phyloP scores from a whole-genome alignment of 2,888 invertebrate genomes.

The Drosophila hamatofila region DNA sequence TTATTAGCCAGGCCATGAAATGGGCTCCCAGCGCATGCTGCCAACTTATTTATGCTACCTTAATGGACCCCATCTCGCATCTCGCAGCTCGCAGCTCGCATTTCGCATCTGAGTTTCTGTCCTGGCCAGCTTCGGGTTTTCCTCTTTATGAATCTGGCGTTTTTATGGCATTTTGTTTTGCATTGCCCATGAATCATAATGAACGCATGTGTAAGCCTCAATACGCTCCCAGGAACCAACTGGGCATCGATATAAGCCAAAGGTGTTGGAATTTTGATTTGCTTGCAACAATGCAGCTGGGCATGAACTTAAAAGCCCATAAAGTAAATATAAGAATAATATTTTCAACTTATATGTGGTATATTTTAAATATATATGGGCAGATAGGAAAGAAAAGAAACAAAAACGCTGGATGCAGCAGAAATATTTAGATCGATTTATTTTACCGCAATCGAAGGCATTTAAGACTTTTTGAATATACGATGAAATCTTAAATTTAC shows the following conservation, averaged over 20 bases:
- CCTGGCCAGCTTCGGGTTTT: background rate
- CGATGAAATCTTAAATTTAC: too few species aligned
- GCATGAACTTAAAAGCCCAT: constrained; percentile 9
- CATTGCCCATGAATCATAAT: constrained; percentile 61
- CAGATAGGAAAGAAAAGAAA: background rate
- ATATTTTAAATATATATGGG: too few species aligned
- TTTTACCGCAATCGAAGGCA: too few species aligned
- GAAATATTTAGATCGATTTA: background rate
- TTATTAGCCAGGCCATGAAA: constrained; percentile 76
- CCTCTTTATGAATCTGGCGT: constrained; percentile 41
- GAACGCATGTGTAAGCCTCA: constrained; percentile 11
- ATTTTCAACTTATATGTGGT: background rate
- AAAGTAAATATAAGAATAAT: constrained; percentile 1
- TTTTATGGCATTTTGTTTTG: constrained; percentile 58
- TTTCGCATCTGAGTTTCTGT: constrained; percentile 1
- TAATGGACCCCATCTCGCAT: constrained; percentile 65
- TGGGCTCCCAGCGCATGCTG: constrained; percentile 44
- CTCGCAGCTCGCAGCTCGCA: background rate
- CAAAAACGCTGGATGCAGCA: background rate
- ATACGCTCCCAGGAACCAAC: constrained; percentile 11
- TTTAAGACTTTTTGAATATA: too few species aligned
- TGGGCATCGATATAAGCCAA: constrained; percentile 4
- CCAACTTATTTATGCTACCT: constrained; percentile 78
- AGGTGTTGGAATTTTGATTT: constrained; percentile 72
- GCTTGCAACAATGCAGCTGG: constrained; percentile 32